Percentiles rank a stretch among this genome's conserved stretches.
phyloP scores from a whole-genome alignment of 2,113 vertebrate genomes.

The Rhagologus leucostigma region DNA sequence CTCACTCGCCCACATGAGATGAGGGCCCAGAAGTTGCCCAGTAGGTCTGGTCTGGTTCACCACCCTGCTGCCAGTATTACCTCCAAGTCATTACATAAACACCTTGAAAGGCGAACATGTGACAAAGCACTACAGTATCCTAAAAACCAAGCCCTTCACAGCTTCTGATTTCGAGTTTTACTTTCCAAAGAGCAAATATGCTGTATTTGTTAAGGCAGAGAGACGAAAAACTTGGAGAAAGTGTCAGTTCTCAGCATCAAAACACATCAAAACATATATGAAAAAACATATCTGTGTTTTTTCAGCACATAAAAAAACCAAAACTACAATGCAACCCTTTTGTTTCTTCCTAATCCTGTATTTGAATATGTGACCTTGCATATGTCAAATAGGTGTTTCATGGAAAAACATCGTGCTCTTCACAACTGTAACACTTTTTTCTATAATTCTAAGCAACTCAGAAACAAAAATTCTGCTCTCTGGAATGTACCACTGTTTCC shows the following conservation, averaged over 20 bases:
- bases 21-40: not conserved
- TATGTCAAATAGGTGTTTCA: not conserved
- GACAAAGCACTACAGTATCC: not conserved
- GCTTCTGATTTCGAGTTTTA: not conserved
- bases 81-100: not conserved
- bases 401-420: fast-evolving
- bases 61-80: not conserved
- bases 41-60: not conserved
- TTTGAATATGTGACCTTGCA: not conserved
- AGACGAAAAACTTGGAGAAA: not conserved
- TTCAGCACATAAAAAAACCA: not conserved
- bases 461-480: not conserved
- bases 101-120: not conserved
- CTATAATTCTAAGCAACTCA: not conserved
- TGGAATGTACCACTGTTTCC: fast-evolving
- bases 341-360: not conserved
- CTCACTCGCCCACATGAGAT: fast-evolving
- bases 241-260: not conserved
- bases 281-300: fast-evolving
- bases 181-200: not conserved
- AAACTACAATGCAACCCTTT: not conserved
- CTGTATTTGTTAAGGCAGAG: not conserved
- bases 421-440: not conserved
- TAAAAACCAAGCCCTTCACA: not conserved
- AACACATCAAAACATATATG: too few relatives aligned